A percentile compares a stretch with the other conserved stretches of the same genome.
These are phyloP conservation scores for Limnephilus rhombicus DNA, from an alignment of 2,888 invertebrate genomes.

Conservation along the genomic window DNA sequence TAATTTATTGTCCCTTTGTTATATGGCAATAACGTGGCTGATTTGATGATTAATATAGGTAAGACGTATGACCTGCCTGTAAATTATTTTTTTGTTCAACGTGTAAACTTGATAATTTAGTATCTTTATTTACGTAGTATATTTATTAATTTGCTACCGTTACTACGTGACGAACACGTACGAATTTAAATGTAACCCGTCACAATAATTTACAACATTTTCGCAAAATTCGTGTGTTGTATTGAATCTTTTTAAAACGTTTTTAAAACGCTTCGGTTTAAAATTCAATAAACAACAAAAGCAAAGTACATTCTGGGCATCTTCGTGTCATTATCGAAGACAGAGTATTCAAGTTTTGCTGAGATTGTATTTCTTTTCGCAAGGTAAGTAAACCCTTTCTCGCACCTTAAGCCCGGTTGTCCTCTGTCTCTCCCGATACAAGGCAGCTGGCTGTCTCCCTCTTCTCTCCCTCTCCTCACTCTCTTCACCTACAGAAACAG, in stretches of 20 bases:
- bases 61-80: background rate
- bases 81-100: too few species aligned
- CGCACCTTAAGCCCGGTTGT: conserved; percentile 41
- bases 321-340: conserved; percentile 53
- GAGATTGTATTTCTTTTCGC: conserved; percentile 56
- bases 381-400: conserved; percentile 57
- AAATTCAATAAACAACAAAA: conserved; percentile 6
- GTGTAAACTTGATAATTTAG: background rate
- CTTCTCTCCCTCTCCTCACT: background rate
- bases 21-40: background rate
- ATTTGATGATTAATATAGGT: background rate
- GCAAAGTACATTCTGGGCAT: conserved; percentile 10
- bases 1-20: conserved; percentile 18
- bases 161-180: background rate
- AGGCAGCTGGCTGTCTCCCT: background rate
- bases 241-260: background rate
- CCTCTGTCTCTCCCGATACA: conserved; percentile 16
- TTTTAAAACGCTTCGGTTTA: background rate
- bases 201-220: background rate
- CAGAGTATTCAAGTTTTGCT: conserved; percentile 57
- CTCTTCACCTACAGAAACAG: background rate
- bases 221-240: background rate
- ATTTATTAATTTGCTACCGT: background rate
- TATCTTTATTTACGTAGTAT: background rate
- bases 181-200: background rate